A percentile compares a stretch with the other conserved stretches of the same genome.
Conservation (phyloP, 2,888 invertebrate species). For the Pyralis farinalis region DNA sequence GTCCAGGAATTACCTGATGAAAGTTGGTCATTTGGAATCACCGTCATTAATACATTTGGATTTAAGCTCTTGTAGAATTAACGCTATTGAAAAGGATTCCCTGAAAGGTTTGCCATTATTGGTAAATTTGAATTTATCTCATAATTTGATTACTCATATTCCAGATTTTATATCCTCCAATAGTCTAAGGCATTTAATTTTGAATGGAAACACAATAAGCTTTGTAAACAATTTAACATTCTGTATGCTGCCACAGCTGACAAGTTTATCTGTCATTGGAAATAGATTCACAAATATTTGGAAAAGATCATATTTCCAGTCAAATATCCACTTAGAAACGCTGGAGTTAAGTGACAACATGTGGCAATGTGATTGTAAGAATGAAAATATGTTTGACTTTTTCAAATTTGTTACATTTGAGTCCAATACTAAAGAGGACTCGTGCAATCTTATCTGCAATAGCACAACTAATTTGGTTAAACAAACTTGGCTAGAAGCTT, state of each 20-base stretch:
- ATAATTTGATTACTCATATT: slow-evolving; percentile 83
- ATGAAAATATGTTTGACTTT: slow-evolving; percentile 80
- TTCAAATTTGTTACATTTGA: slow-evolving; percentile 81
- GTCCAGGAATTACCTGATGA: slow-evolving; percentile 83
- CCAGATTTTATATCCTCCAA: slow-evolving; percentile 83
- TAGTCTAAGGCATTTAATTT: slow-evolving; percentile 81
- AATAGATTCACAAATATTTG: slow-evolving; percentile 86
- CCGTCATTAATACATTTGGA: slow-evolving; percentile 80
- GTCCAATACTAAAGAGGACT: slow-evolving; percentile 76
- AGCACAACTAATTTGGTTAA: slow-evolving; percentile 83
- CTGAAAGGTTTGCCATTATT: slow-evolving; percentile 82
- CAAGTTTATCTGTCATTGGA: slow-evolving; percentile 83
- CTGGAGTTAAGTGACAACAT: slow-evolving; percentile 87
- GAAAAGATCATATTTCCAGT: slow-evolving; percentile 79
- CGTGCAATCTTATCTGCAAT: slow-evolving; percentile 82
- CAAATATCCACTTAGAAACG: slow-evolving; percentile 78
- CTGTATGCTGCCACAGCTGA: slow-evolving; percentile 80
- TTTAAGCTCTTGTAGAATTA: slow-evolving; percentile 85
- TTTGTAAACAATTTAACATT: slow-evolving; percentile 83
- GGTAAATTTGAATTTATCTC: slow-evolving; percentile 82
- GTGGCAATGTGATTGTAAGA: slow-evolving; percentile 88
- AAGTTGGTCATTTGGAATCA: slow-evolving; percentile 79
- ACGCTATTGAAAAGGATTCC: slow-evolving; percentile 75
- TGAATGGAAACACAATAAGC: slow-evolving; percentile 82
- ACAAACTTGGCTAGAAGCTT: slow-evolving; percentile 85